A percentile compares a stretch with the other conserved stretches of the same genome.
Conservation (phyloP, 2,797 vertebrate genomes). For the Brotula barbata region DNA sequence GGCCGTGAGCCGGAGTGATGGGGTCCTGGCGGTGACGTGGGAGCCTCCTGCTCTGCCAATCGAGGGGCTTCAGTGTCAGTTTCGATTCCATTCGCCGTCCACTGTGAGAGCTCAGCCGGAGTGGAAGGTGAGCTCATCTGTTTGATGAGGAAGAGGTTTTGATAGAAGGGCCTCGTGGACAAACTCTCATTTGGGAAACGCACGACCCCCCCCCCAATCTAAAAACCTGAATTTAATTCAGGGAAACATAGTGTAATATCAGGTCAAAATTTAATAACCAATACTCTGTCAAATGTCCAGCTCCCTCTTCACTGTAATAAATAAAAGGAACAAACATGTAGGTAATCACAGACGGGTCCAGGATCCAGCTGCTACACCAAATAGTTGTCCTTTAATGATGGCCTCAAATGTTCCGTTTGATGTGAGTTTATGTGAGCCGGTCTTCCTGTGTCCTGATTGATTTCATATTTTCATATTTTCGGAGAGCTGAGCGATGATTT, state of each 20-base stretch:
- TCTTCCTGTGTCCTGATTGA: too few species aligned
- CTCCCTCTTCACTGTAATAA: background rate
- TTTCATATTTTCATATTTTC: too few species aligned
- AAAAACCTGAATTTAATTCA: background rate
- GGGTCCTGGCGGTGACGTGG: conserved; percentile 85
- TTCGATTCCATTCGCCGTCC: conserved; percentile 77
- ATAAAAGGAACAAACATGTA: conserved; percentile 1
- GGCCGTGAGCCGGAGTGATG: conserved; percentile 78
- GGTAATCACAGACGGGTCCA: background rate
- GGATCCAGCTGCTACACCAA: conserved; percentile 2
- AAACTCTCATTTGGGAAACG: background rate
- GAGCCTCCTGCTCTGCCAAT: conserved; percentile 74
- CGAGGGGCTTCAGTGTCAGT: conserved; percentile 81
- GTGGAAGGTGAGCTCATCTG: conserved; percentile 84
- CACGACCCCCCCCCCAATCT: background rate
- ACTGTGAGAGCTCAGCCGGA: conserved; percentile 52
- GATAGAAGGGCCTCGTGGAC: background rate
- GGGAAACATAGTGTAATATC: background rate
- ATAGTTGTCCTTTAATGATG: conserved; percentile 6
- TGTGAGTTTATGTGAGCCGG: background rate
- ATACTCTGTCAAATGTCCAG: background rate
- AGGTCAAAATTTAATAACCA: background rate
- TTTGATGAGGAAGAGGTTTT: background rate
- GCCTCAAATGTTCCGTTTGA: conserved; percentile 1
- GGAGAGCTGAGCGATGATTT: too few species aligned